A percentile compares a stretch with the other conserved stretches of the same genome.
Conservation (phyloP, 35 echinoderm and acorn worm species). For the Stichopus chloronotus region DNA sequence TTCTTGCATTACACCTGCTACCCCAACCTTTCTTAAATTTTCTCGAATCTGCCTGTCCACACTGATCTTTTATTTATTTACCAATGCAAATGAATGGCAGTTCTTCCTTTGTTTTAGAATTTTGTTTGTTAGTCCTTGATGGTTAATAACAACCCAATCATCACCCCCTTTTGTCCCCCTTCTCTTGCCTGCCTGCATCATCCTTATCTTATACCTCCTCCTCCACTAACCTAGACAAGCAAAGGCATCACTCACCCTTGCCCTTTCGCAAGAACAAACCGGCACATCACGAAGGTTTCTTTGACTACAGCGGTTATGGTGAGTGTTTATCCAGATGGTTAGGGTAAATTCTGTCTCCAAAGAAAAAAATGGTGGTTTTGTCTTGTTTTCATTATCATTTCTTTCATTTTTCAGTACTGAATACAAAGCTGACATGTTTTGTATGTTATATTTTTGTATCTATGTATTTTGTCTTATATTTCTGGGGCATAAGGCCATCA, state of each 20-base stretch:
- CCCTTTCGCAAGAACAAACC: not conserved
- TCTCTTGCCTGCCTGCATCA: slow-evolving; percentile 1
- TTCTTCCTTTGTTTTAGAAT: not conserved
- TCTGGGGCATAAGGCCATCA: no score
- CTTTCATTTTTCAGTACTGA: no score
- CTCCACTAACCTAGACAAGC: slow-evolving; percentile 32
- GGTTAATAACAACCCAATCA: not conserved
- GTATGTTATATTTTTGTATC: no score
- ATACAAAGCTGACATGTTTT: no score
- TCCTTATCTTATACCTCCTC: slow-evolving; percentile 43
- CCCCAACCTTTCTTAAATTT: not conserved
- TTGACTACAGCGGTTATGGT: slow-evolving; percentile 84
- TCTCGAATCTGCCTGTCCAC: not conserved
- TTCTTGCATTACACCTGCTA: no score
- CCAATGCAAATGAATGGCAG: not conserved
- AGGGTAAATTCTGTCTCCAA: not conserved
- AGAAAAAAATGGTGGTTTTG: not conserved
- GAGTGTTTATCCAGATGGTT: slow-evolving; percentile 45
- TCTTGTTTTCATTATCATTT: not conserved
- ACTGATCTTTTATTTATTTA: not conserved
- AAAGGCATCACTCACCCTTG: slow-evolving; percentile 40
- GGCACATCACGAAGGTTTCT: slow-evolving; percentile 67
- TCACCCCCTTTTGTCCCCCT: not conserved
- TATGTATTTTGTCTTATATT: no score
- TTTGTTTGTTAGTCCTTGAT: not conserved